Conservation (phyloP, 2,888 invertebrate genomes). For the Xestobium rufovillosum region DNA sequence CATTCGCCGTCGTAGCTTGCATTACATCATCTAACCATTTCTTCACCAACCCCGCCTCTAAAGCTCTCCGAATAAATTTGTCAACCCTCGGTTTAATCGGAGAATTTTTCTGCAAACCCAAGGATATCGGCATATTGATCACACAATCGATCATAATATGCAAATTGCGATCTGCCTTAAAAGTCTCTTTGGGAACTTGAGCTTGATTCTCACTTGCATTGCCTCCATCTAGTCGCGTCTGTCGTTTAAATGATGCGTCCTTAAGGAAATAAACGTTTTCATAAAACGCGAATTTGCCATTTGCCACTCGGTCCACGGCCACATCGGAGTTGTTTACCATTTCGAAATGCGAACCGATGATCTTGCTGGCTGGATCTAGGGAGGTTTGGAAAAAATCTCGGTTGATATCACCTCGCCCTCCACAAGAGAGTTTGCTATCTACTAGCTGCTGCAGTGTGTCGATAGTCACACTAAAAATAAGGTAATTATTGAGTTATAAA, state of each 20-base stretch:
- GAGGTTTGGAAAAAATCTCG: slow-evolving; percentile 64
- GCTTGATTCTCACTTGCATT: no score
- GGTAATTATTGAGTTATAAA: slow-evolving; percentile 5
- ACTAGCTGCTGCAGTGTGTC: slow-evolving; percentile 66
- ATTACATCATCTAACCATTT: slow-evolving; percentile 76
- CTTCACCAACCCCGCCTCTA: slow-evolving; percentile 68
- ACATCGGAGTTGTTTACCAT: slow-evolving; percentile 52
- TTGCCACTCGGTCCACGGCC: slow-evolving; percentile 59
- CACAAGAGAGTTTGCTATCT: slow-evolving; percentile 56
- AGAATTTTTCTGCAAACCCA: slow-evolving; percentile 76
- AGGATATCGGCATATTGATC: slow-evolving; percentile 71
- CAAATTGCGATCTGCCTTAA: slow-evolving; percentile 42
- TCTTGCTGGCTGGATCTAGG: slow-evolving; percentile 56
- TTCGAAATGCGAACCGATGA: slow-evolving; percentile 61
- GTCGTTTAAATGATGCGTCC: slow-evolving; percentile 54
- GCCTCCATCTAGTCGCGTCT: slow-evolving; percentile 37
- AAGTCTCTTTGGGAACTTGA: slow-evolving; percentile 19
- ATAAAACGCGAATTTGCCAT: slow-evolving; percentile 70
- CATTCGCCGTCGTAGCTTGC: slow-evolving; percentile 51
- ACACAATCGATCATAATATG: slow-evolving; percentile 80
- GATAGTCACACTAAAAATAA: slow-evolving; percentile 60
- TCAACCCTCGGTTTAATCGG: slow-evolving; percentile 65
- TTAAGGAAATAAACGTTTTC: slow-evolving; percentile 68
- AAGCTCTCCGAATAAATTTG: slow-evolving; percentile 55
- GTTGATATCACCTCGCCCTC: slow-evolving; percentile 66